Conservation (phyloP, 64 coral and sea anemone species). For the Montipora efflorescens region DNA sequence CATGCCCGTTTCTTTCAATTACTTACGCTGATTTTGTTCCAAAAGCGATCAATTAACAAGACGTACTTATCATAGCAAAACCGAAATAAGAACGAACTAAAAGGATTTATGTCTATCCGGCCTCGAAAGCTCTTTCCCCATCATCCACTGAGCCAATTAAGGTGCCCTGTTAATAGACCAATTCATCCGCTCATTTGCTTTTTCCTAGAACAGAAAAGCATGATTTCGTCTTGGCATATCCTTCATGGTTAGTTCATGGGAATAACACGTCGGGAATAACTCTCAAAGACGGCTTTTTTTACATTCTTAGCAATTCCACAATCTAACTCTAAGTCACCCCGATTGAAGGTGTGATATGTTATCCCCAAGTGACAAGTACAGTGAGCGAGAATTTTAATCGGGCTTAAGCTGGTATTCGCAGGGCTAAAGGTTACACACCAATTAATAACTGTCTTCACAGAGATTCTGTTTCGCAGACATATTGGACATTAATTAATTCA, state of each 20-base stretch:
- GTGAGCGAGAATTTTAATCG: not conserved
- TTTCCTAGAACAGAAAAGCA: not conserved
- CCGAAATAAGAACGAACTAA: not conserved
- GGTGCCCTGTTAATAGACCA: too few relatives aligned
- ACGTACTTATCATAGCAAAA: not conserved
- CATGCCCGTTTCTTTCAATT: too few relatives aligned
- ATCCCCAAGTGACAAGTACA: too few relatives aligned
- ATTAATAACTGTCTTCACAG: constrained; percentile 51
- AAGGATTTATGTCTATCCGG: not conserved
- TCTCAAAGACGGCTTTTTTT: not conserved
- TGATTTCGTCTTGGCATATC: not conserved
- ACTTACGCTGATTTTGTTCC: not conserved
- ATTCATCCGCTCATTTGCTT: too few relatives aligned
- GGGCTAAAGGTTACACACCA: constrained; percentile 34
- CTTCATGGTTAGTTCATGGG: not conserved
- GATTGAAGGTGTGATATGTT: too few relatives aligned
- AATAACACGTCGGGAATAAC: not conserved
- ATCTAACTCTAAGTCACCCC: too few relatives aligned
- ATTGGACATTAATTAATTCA: constrained; percentile 37
- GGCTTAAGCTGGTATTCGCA: not conserved
- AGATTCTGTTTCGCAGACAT: constrained; percentile 15
- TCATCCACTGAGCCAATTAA: too few relatives aligned
- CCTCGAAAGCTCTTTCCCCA: not conserved
- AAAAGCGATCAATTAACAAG: not conserved
- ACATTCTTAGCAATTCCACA: not conserved